A percentile compares a stretch with the other conserved stretches of the same genome.
These are phyloP conservation scores for Epinephelus lanceolatus DNA, from an alignment of 2,113 vertebrate species.

Conservation along the genomic window DNA sequence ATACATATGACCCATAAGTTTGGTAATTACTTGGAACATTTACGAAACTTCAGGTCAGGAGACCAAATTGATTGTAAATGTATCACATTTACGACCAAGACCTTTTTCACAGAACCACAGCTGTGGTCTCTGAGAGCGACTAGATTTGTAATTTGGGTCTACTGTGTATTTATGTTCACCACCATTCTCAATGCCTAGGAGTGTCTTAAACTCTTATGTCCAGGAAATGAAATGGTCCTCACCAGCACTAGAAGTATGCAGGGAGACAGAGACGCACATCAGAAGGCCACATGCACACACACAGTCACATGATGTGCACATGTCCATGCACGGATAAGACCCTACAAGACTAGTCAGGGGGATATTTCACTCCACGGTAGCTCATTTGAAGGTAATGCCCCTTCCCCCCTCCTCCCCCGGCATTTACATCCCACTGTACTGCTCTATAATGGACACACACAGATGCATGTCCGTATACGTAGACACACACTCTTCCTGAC, in stretches of 20 bases:
- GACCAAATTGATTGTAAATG: background rate
- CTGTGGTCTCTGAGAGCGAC: background rate
- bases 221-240: constrained; percentile 32
- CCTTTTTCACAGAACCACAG: background rate
- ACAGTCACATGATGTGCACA: constrained; percentile 35
- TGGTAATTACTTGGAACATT: background rate
- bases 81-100: background rate
- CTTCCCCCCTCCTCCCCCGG: constrained; percentile 61
- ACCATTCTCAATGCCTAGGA: constrained; percentile 9
- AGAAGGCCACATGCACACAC: constrained; percentile 28
- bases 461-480: constrained; percentile 62
- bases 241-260: constrained; percentile 8
- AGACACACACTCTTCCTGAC: constrained; percentile 59
- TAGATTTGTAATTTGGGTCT: background rate
- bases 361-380: constrained; percentile 74
- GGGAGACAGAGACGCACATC: constrained; percentile 16
- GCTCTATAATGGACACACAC: constrained; percentile 80
- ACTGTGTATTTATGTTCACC: constrained; percentile 13
- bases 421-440: constrained; percentile 84
- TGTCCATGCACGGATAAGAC: constrained; percentile 16
- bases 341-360: constrained; percentile 58
- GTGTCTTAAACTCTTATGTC: constrained; percentile 12
- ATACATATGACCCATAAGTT: background rate
- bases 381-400: constrained; percentile 84
- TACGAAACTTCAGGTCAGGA: background rate